Evolutionary conservation across 2,113 vertebrate genomes (phyloP), one percentile per base, ranked within the genome.

Genomic region (Ondatra zibethicus): DNA sequence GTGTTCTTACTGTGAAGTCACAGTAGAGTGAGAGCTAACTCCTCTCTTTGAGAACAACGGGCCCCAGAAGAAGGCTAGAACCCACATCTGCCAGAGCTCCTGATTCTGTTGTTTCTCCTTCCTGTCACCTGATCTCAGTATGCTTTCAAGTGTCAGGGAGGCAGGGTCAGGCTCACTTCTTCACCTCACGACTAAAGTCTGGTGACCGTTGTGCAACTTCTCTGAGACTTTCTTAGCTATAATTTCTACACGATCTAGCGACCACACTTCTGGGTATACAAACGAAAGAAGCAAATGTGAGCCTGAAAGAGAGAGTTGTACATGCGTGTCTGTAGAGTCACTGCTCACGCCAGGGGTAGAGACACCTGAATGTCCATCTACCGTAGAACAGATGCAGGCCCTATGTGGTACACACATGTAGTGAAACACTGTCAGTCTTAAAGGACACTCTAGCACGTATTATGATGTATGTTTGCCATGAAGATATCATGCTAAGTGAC

Each of bases 391-490:
- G 77, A 29, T 2, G 1, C 27, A 47, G 4, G 23, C 23, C 13
- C 17, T 1, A 4, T 2, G 8, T 1, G 4, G 1, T 7, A 2
- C 0, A 4, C 1, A 23, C 0, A 0, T 5, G 16, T 14, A 7
- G 4, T 0, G 14, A 31, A 14, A 31, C 6, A 31, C 2, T 25
- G 52, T 3, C 5, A 0, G 63, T 27, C 92, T 50, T 6, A 45
- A 85, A 27, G 3, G 29, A 21, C 7, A 13, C 33, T 23, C 42
- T 6, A 14, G n/a, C 5, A 7, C 19, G 0, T 2, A 23, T 25
- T 14, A 0, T 0, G 0, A 0, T 9, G 31, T 52, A 8, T 75
- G 14, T 10, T 6, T 27, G 25, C 12, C 75, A 10, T 1, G 5
- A 33, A 29, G 63, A 73, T 1, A 4, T 0, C 0, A 1, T 2